Evolutionary conservation across 2,888 invertebrate genomes (phyloP).

Genomic region (Synergus japonicus): DNA sequence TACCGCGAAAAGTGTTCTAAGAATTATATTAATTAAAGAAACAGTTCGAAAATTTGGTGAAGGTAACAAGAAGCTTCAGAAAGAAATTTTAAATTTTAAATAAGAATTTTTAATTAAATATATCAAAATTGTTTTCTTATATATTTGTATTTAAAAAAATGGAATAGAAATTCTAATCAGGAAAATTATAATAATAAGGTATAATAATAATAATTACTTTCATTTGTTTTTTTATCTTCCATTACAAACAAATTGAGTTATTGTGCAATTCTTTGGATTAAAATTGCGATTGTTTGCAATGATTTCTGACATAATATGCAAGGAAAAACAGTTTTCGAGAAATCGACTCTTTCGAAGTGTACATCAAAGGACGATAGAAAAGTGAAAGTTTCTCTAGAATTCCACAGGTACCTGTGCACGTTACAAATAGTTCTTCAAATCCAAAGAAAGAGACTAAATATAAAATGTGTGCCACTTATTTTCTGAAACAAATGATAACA

Average conservation of each 20-base stretch:
- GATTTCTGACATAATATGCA: neutral
- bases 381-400: slow-evolving; percentile 52
- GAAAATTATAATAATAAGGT: neutral
- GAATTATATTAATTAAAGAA: neutral
- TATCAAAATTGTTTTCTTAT: neutral
- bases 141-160: neutral
- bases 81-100: neutral
- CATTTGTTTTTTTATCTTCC: neutral
- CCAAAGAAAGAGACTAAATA: neutral
- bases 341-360: slow-evolving; percentile 8
- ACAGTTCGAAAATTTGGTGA: neutral
- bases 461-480: slow-evolving; percentile 9
- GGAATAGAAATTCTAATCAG: neutral
- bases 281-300: neutral
- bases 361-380: neutral
- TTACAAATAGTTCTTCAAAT: slow-evolving; percentile 44
- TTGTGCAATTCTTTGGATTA: neutral
- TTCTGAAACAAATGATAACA: neutral
- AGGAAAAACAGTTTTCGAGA: neutral
- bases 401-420: slow-evolving; percentile 45
- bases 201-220: neutral
- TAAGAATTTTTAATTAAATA: neutral
- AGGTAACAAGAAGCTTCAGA: neutral
- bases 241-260: neutral
- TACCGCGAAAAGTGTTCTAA: neutral